These are phyloP conservation scores for Heliothis virescens DNA, from an alignment of 1,140 invertebrate genomes.

Conservation along the genomic window DNA sequence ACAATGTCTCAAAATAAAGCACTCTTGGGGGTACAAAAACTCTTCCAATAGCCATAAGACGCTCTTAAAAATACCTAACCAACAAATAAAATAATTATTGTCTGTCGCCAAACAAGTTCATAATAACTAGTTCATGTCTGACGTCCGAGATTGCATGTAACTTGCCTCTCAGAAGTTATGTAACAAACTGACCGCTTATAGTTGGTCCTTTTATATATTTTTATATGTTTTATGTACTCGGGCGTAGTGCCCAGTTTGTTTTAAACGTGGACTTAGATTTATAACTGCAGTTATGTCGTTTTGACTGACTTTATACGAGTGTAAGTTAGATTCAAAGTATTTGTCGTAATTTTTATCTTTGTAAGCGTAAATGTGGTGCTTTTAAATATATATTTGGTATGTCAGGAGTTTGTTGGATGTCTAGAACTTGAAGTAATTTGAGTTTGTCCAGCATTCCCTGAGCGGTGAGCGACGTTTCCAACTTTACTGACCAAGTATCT, in stretches of 20 bases:
- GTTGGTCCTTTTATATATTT: constrained; percentile 10
- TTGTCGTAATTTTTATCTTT: background rate
- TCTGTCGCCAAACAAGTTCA: constrained; percentile 14
- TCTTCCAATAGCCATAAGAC: background rate
- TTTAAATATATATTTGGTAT: too few species aligned
- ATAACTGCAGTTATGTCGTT: constrained; percentile 38
- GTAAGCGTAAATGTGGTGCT: too few species aligned
- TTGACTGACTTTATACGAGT: constrained; percentile 13
- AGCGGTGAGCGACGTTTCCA: too few species aligned
- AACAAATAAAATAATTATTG: constrained; percentile 23
- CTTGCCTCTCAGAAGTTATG: constrained; percentile 32
- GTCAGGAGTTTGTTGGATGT: too few species aligned
- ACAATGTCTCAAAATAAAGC: background rate
- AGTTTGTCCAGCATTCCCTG: too few species aligned
- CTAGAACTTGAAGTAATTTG: too few species aligned
- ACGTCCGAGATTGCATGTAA: constrained; percentile 10
- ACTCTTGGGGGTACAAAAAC: background rate
- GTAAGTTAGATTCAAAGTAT: background rate
- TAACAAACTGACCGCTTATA: constrained; percentile 27
- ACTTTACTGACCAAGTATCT: too few species aligned
- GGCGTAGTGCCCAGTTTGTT: constrained; percentile 33
- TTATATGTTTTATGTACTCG: constrained; percentile 12
- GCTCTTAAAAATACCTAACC: background rate
- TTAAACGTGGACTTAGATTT: constrained; percentile 40
- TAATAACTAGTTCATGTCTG: background rate